A percentile compares a stretch with the other conserved stretches of the same genome.
phyloP scores from a whole-genome alignment of 2,888 invertebrate genomes.

The Epirrhoe tristata region DNA sequence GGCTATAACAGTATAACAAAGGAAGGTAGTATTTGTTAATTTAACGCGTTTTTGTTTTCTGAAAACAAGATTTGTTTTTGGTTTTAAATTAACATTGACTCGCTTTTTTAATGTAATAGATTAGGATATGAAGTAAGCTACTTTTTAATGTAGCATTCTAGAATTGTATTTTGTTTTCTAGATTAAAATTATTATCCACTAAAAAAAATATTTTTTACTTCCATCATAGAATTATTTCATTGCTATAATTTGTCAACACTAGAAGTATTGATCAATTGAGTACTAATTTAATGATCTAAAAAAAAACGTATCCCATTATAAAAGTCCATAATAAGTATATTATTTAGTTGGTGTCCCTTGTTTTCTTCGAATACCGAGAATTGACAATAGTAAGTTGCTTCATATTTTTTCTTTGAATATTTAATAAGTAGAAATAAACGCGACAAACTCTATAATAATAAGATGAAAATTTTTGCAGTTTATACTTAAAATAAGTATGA shows the following conservation, averaged over 20 bases:
- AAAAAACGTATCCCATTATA: constrained; percentile 41
- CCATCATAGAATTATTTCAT: background rate
- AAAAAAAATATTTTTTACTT: too few species aligned
- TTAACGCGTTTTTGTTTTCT: constrained; percentile 20
- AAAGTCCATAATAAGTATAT: constrained; percentile 45
- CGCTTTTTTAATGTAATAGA: background rate
- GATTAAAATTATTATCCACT: too few species aligned
- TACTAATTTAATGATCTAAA: constrained; percentile 4
- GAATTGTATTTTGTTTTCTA: too few species aligned
- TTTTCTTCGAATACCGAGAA: constrained; percentile 41
- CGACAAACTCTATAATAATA: constrained; percentile 50
- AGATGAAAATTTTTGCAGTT: constrained; percentile 63
- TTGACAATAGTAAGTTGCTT: constrained; percentile 46
- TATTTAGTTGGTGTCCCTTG: constrained; percentile 51
- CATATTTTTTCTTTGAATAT: constrained; percentile 59
- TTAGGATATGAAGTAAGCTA: background rate
- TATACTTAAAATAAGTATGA: too few species aligned
- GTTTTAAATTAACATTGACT: background rate
- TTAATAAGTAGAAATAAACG: constrained; percentile 43
- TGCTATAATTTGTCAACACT: too few species aligned
- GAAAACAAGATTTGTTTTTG: constrained; percentile 26
- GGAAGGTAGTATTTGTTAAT: constrained; percentile 24
- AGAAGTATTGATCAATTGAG: too few species aligned
- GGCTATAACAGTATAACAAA: constrained; percentile 11
- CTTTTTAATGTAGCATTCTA: background rate